These are phyloP conservation scores for Lepeophtheirus salmonis DNA, from an alignment of 1,140 invertebrate species.

Conservation along the genomic window DNA sequence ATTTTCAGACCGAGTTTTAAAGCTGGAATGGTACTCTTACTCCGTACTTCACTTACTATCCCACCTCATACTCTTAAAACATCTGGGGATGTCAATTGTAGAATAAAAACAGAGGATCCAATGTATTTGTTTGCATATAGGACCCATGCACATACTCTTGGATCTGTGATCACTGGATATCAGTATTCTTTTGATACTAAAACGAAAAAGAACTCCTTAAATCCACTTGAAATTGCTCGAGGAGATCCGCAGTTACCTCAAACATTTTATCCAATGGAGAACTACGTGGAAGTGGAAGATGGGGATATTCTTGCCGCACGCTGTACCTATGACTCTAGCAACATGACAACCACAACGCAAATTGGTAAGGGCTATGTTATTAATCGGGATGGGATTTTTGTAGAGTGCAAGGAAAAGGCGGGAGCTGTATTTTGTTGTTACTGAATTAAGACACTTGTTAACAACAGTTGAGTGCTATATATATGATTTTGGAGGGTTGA, in stretches of 20 bases:
- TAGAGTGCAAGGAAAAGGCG: too few relatives aligned
- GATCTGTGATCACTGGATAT: slow-evolving; percentile 28
- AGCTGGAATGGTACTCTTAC: slow-evolving; percentile 29
- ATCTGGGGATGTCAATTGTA: slow-evolving; percentile 23
- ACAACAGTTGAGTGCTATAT: too few relatives aligned
- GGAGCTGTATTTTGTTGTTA: too few relatives aligned
- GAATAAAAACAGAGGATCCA: slow-evolving; percentile 19
- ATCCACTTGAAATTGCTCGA: slow-evolving; percentile 24
- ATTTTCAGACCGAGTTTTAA: slow-evolving; percentile 27
- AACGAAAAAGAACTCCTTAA: slow-evolving; percentile 9
- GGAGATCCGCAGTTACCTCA: slow-evolving; percentile 33
- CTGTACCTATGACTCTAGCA: slow-evolving; percentile 29
- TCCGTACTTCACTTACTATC: slow-evolving; percentile 23
- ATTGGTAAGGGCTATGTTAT: slow-evolving; percentile 28
- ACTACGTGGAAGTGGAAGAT: slow-evolving; percentile 23
- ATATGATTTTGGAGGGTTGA: too few relatives aligned
- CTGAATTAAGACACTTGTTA: too few relatives aligned
- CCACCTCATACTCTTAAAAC: slow-evolving; percentile 25
- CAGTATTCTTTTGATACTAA: slow-evolving; percentile 1
- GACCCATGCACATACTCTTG: slow-evolving; percentile 37
- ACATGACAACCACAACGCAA: slow-evolving; percentile 21
- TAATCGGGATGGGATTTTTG: too few relatives aligned
- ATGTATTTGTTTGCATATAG: slow-evolving; percentile 38
- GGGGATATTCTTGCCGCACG: slow-evolving; percentile 27
- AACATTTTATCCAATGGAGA: slow-evolving; percentile 30